Evolutionary conservation across 1,140 invertebrate species (phyloP).

Genomic region (Odontomachus brunneus): DNA sequence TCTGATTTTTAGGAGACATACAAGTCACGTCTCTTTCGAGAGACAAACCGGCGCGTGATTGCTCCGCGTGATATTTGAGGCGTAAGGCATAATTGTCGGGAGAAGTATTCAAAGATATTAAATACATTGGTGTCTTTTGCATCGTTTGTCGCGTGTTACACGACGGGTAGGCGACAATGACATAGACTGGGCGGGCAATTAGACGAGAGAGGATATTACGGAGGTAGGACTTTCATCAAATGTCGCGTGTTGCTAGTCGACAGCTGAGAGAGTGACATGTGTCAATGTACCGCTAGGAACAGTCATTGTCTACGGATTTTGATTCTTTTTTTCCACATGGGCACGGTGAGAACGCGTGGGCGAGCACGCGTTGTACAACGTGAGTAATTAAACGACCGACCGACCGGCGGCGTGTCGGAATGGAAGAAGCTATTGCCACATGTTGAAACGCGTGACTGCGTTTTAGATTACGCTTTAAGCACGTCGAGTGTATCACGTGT

Average conservation of each 20-base stretch:
- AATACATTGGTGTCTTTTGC: no score
- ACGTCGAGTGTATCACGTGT: constrained; percentile 20
- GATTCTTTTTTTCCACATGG: neutral
- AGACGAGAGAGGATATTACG: neutral
- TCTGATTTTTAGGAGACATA: no score
- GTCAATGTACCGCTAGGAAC: neutral
- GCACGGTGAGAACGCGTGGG: neutral
- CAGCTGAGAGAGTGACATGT: neutral
- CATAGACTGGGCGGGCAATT: neutral
- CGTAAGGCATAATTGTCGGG: no score
- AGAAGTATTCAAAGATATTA: no score
- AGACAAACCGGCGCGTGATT: no score
- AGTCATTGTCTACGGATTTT: neutral
- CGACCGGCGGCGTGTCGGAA: neutral
- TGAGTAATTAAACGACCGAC: constrained; percentile 18
- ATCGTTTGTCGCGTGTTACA: neutral
- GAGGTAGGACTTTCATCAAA: neutral
- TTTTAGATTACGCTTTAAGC: constrained; percentile 46
- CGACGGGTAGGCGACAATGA: neutral
- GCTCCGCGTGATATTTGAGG: no score
- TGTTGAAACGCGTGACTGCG: neutral
- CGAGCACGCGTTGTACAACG: neutral
- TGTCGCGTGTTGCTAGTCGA: neutral
- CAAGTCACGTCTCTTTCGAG: no score
- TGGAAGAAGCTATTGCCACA: neutral